phyloP scores from a whole-genome alignment of 2,113 vertebrate species.

The Rutilus rutilus region DNA sequence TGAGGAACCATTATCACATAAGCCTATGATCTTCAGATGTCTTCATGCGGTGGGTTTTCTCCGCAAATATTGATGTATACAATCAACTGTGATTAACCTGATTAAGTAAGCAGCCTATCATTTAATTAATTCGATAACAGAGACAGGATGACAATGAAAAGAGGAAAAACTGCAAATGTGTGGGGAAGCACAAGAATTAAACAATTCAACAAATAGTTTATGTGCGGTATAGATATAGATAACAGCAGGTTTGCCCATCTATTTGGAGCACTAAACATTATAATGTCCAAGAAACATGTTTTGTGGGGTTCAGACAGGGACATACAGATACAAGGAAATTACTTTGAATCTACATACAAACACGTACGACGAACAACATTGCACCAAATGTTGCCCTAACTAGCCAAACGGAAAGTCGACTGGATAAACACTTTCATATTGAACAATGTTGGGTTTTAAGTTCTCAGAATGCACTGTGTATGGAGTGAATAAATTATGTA shows the following conservation, averaged over 20 bases:
- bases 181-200: neutral
- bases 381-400: neutral
- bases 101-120: neutral
- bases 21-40: conserved; percentile 12
- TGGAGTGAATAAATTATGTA: neutral
- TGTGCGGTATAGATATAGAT: neutral
- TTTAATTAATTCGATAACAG: neutral
- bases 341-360: neutral
- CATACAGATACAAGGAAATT: neutral
- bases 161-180: neutral
- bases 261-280: neutral
- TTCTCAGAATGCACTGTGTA: neutral
- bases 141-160: neutral
- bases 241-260: neutral
- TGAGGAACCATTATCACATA: conserved; percentile 23
- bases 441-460: neutral
- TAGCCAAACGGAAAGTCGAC: neutral
- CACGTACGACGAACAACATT: neutral
- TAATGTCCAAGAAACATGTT: neutral
- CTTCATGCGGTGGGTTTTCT: neutral
- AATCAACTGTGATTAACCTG: neutral
- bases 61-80: neutral
- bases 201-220: neutral
- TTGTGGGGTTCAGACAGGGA: neutral
- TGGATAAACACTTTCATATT: neutral